Conservation (phyloP, 2,888 invertebrate genomes). For the Neoitamus cyanurus region DNA sequence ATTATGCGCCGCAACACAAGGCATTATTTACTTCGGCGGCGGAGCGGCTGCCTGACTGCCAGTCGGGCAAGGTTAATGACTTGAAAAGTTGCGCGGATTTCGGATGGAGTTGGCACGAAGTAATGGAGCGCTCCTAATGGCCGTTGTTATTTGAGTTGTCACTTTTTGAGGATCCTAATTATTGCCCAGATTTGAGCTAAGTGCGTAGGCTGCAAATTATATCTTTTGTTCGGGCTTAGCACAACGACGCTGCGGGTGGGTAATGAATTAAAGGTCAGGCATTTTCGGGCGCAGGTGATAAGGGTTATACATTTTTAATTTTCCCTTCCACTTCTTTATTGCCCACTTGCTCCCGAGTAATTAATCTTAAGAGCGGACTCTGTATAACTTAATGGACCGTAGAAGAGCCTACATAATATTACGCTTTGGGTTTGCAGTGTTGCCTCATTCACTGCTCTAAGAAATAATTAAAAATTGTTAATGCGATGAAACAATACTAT, state of each 20-base stretch:
- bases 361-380: background rate
- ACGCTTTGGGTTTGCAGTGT: too few relatives aligned
- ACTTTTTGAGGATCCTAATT: conserved; percentile 6
- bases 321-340: background rate
- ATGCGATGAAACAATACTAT: too few relatives aligned
- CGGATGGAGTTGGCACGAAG: background rate
- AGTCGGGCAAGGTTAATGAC: conserved; percentile 21
- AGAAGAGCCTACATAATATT: background rate
- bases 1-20: conserved; percentile 33
- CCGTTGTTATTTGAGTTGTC: conserved; percentile 14
- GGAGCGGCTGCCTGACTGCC: background rate
- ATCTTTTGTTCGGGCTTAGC: background rate
- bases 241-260: background rate
- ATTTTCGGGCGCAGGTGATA: background rate
- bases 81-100: conserved; percentile 2
- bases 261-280: background rate
- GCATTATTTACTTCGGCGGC: conserved; percentile 14
- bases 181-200: background rate
- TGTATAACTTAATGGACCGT: background rate
- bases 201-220: background rate
- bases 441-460: too few relatives aligned
- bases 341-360: background rate
- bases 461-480: too few relatives aligned
- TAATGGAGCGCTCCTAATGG: background rate
- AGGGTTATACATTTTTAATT: background rate